phyloP scores from a whole-genome alignment of 2,888 invertebrate species.

The Acholoe squamosa region DNA sequence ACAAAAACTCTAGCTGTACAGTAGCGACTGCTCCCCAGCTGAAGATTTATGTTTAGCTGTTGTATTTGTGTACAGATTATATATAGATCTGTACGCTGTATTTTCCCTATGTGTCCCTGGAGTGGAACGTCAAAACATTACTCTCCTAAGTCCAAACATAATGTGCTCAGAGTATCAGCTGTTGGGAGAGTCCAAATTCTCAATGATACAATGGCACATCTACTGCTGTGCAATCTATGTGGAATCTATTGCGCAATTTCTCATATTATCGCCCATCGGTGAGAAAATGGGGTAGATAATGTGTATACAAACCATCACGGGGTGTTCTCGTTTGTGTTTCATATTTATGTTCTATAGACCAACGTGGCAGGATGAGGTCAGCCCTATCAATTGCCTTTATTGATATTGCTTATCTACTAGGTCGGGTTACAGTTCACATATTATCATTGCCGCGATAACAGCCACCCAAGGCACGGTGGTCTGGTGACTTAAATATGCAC shows the following conservation, averaged over 20 bases:
- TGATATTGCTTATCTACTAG: constrained; percentile 45
- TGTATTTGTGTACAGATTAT: background rate
- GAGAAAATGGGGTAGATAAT: background rate
- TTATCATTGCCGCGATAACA: constrained; percentile 20
- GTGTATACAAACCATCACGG: background rate
- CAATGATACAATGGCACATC: background rate
- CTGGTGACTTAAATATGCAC: constrained; percentile 34
- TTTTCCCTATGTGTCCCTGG: background rate
- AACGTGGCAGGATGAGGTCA: constrained; percentile 34
- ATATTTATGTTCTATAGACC: background rate
- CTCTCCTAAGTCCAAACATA: background rate
- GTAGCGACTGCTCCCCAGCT: constrained; percentile 17
- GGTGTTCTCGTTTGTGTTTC: constrained; percentile 27
- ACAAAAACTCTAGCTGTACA: background rate
- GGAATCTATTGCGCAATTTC: background rate
- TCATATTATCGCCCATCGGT: background rate
- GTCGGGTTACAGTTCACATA: constrained; percentile 50
- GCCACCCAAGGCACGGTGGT: background rate
- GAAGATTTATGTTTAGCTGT: constrained; percentile 14
- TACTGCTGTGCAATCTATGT: background rate
- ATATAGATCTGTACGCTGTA: constrained; percentile 1
- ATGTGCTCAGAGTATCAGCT: background rate
- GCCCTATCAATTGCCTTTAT: constrained; percentile 39
- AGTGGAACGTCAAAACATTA: background rate
- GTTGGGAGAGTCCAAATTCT: background rate